Evolutionary conservation across 2,888 invertebrate genomes (phyloP).

Genomic region (Blera fallax): DNA sequence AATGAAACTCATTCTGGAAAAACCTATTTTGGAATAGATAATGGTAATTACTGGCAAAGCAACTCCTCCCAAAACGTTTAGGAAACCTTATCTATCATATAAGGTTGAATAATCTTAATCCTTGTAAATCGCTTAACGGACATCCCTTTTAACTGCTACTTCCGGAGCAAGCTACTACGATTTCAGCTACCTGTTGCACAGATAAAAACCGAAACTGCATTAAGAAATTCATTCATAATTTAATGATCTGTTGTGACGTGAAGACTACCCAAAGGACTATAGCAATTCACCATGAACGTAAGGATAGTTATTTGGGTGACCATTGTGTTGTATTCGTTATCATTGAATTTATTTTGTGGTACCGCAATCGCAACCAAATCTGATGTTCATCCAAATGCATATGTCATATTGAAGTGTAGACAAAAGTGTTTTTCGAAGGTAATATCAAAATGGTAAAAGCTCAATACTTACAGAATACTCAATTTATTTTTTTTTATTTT

Average conservation of each 20-base stretch:
- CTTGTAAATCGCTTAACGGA: background rate
- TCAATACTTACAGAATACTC: background rate
- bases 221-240: slow-evolving; percentile 18
- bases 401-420: slow-evolving; percentile 13
- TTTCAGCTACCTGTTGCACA: background rate
- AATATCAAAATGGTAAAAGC: background rate
- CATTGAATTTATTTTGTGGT: background rate
- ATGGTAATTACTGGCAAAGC: background rate
- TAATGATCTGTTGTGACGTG: background rate
- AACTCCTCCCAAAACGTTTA: background rate
- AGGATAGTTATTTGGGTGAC: background rate
- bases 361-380: background rate
- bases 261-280: background rate
- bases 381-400: background rate
- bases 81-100: background rate
- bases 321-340: background rate
- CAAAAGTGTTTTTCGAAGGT: slow-evolving; percentile 40
- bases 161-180: background rate
- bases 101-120: background rate
- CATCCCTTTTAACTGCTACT: slow-evolving; percentile 10
- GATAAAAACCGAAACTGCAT: background rate
- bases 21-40: background rate
- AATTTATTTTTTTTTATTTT: background rate
- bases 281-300: background rate
- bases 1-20: background rate